Evolutionary conservation across 2,888 invertebrate genomes (phyloP).

Genomic region (Lymantria dispar): DNA sequence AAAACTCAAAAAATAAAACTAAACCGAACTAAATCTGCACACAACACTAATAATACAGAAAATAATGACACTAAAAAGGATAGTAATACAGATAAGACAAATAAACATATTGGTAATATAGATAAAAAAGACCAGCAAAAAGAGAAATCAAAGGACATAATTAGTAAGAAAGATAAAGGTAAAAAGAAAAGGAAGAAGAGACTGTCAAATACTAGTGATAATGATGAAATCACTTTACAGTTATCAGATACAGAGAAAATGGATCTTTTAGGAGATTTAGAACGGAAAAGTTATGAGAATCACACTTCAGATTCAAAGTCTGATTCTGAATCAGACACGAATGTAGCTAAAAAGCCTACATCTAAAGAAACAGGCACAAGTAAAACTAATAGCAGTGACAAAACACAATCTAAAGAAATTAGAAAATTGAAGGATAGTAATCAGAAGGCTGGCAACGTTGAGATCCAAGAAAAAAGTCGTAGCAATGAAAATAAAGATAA

Average conservation of each 20-base stretch:
- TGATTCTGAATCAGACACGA: constrained; percentile 16
- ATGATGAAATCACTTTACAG: constrained; percentile 73
- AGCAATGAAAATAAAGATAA: too few species aligned
- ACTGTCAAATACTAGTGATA: constrained; percentile 52
- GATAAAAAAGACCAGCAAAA: constrained; percentile 1
- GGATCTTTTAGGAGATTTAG: constrained; percentile 72
- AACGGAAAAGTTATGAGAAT: constrained; percentile 57
- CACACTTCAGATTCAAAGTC: constrained; percentile 45
- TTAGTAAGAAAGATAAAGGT: constrained; percentile 52
- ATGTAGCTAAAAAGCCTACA: not conserved
- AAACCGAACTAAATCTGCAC: constrained; percentile 50
- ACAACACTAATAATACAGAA: constrained; percentile 3
- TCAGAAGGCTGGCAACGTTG: not conserved
- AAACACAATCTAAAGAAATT: not conserved
- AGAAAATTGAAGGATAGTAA: constrained; percentile 1
- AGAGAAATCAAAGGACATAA: not conserved
- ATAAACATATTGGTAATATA: constrained; percentile 13
- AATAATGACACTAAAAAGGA: not conserved
- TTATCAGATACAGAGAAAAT: constrained; percentile 75
- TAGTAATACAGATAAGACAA: not conserved
- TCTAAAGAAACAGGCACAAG: not conserved
- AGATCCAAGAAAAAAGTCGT: too few species aligned
- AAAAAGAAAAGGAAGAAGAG: constrained; percentile 53
- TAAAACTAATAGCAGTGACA: not conserved
- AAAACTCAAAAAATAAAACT: constrained; percentile 66